Evolutionary conservation across 2,888 invertebrate genomes (phyloP).

Genomic region (Drosophila anomelani): DNA sequence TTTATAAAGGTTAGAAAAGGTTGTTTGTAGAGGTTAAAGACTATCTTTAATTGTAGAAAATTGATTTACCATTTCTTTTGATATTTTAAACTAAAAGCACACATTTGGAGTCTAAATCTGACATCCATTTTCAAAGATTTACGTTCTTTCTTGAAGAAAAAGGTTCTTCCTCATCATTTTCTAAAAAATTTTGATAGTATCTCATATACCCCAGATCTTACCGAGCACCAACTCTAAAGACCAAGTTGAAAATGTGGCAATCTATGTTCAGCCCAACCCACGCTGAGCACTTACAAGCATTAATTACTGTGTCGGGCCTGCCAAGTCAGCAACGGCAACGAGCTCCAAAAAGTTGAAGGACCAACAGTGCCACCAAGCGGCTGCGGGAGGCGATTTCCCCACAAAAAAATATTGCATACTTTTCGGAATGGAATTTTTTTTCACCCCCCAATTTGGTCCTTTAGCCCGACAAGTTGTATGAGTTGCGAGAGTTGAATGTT

Average conservation of each 20-base stretch:
- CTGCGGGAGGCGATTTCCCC: conserved; percentile 41
- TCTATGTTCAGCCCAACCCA: conserved; percentile 25
- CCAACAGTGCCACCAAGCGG: neutral
- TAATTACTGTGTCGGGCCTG: conserved; percentile 71
- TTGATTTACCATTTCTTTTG: neutral
- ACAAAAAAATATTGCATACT: conserved; percentile 67
- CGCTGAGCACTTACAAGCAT: conserved; percentile 64
- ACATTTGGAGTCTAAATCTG: neutral
- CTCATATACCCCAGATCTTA: neutral
- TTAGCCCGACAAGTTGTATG: conserved; percentile 41
- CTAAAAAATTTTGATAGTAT: neutral
- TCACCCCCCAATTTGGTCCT: conserved; percentile 24
- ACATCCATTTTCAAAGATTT: neutral
- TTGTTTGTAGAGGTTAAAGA: neutral
- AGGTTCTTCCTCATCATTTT: neutral
- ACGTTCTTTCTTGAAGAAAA: neutral
- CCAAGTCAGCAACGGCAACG: conserved; percentile 55
- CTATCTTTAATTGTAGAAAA: neutral
- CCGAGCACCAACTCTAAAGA: neutral
- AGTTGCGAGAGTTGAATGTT: conserved; percentile 58
- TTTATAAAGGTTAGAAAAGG: too few relatives aligned
- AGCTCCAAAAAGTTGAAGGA: conserved; percentile 45
- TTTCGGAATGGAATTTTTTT: conserved; percentile 46
- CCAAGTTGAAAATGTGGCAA: conserved; percentile 50
- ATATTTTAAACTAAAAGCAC: neutral